Evolutionary conservation across 2,113 vertebrate species (phyloP), one percentile per base, ranked within the genome.

Genomic region (Blennius ocellaris): DNA sequence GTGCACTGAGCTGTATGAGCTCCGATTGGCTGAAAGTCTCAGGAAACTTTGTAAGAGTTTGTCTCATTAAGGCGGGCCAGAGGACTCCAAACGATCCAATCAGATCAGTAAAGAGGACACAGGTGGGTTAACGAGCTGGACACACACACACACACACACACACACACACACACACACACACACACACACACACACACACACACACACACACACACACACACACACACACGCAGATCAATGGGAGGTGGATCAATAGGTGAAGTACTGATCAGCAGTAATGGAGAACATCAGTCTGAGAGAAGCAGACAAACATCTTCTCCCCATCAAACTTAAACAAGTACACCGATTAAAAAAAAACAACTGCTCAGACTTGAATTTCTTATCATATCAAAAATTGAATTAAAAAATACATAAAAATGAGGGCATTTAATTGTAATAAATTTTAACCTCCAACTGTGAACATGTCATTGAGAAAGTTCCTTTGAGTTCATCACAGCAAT

Each of bases 251-350:
- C 85, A 53, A 82, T 76, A 78, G 78, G 66, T 76, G 5, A 2
- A 1, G 2, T 41, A 90, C 84, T 2, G 85, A 90, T 71, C 36
- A 56, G 0, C 54, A 39, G 79, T 86, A 88, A 88, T 86, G 80
- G 76, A 84, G 79, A 78, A 48, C 60, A 86, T 90, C 71, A 51
- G 78, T 86, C 73, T 83, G 12, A 6, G 11, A 12, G 11, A 45
- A 12, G 11, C 14, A 9, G 8, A 44, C 11, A 9, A 8, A 44
- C 11, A 45, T 30, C 21, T 30, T 30, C 21, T 30, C 21, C 21
- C 21, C 21, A 30, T 30, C 21, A 30, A 30, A 30, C 21, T 30
- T 30, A 2, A 30, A 30, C 21, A 30, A 30, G 21, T 30, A 30
- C 21, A 30, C 21, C 4, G 21, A 30, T 30, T 30, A 30, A 30